Evolutionary conservation across 2,797 vertebrate species (phyloP), one percentile per base, ranked within the genome.

Genomic region (Mergus octosetaceus): DNA sequence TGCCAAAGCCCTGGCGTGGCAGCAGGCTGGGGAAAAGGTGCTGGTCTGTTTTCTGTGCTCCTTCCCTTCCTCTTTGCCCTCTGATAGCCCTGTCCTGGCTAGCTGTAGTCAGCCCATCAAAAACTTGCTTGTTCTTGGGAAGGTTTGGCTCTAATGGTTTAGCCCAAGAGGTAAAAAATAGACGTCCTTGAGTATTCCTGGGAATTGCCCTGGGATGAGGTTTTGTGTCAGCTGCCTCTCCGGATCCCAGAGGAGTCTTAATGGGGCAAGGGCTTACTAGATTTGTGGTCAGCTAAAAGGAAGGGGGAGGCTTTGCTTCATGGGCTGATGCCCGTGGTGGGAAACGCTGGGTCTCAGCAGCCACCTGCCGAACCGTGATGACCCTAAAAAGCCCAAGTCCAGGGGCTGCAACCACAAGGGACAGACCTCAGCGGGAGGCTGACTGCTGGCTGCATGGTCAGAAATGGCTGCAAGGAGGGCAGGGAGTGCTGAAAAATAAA

Each of bases 211-310:
- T 68, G 14, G 10, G 17, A 2, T 14, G 72, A 54, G 19, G 4
- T 79, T 76, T 72, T 73, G 9, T 82, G 22, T 72, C 0, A 0
- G 13, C 90, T 0, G 0, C 34, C 5, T 74, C 21, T 89, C 51
- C 70, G 60, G 32, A 79, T 68, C 57, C 17, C 7, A n/a, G 73
- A 88, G 43, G 30, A 73, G 30, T 28, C 75, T 73, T 1, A 25
- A 41, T 6, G 4, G 41, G 70, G n/a, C 16, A 70, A 74, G 32
- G 36, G 30, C 3, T 71, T 53, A 73, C 51, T 21, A 21, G 28
- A 3, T 57, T 49, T 80, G 71, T 43, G 25, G 24, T 80, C 57
- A 90, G 22, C 13, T 69, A 20, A 65, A 90, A 89, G 82, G 54
- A 10, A 34, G 24, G 11, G 30, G 28, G 17, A 69, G 32, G 32